Conservation (phyloP, 2,888 invertebrate genomes). For the Cheilosia impressa region DNA sequence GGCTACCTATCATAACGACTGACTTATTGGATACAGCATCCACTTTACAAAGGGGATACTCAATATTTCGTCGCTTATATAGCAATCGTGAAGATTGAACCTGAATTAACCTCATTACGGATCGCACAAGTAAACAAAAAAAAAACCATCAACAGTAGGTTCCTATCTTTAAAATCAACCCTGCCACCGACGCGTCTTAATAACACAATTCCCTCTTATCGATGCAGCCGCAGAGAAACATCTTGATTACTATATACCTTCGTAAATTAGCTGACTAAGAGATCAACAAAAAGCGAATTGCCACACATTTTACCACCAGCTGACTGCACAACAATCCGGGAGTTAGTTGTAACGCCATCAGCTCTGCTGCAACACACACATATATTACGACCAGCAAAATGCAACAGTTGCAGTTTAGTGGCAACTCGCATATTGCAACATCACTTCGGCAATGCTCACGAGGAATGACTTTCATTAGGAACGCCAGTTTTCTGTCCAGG, state of each 20-base stretch:
- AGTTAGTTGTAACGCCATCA: constrained; percentile 39
- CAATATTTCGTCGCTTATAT: no score
- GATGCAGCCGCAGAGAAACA: constrained; percentile 21
- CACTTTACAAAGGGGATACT: no score
- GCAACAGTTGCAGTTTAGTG: constrained; percentile 18
- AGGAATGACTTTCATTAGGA: constrained; percentile 53
- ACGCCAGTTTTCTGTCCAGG: constrained; percentile 19
- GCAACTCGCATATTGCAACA: constrained; percentile 38
- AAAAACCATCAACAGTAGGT: no score
- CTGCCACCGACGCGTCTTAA: not conserved
- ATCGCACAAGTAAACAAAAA: no score
- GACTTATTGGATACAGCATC: no score
- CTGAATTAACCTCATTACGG: no score
- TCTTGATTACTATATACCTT: constrained; percentile 45
- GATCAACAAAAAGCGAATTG: constrained; percentile 22
- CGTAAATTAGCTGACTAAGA: constrained; percentile 34
- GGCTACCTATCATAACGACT: no score
- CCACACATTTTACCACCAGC: constrained; percentile 24
- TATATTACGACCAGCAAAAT: constrained; percentile 31
- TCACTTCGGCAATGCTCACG: constrained; percentile 19
- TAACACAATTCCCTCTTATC: constrained; percentile 25
- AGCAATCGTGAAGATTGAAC: no score
- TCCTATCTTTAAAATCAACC: no score
- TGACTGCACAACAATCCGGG: constrained; percentile 44
- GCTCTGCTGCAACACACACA: constrained; percentile 5